These are phyloP conservation scores for Lepus americanus DNA, from an alignment of 2,113 vertebrate genomes.

Conservation along the genomic window DNA sequence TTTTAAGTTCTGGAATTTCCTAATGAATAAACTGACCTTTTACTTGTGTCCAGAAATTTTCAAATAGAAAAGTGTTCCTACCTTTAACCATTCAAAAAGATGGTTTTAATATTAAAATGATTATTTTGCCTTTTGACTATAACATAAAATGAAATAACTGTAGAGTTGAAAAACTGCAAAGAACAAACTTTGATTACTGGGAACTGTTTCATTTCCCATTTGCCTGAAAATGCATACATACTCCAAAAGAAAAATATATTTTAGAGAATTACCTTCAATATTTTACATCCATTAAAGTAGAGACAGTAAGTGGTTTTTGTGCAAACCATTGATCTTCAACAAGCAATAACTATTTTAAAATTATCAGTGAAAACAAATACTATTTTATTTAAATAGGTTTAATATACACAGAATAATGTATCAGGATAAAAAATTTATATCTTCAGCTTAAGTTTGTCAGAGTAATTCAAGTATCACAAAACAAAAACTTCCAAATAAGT, in stretches of 20 bases:
- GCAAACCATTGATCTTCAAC: not conserved
- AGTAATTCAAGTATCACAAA: not conserved
- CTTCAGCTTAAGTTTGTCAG: not conserved
- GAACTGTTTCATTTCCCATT: not conserved
- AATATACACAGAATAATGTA: not conserved
- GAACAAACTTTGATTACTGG: not conserved
- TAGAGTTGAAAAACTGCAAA: not conserved
- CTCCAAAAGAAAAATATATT: not conserved
- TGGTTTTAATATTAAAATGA: not conserved
- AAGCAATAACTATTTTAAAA: not conserved
- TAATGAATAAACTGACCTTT: not conserved
- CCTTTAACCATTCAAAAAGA: constrained; percentile 54
- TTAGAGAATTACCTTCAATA: constrained; percentile 26
- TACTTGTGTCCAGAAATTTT: constrained; percentile 17
- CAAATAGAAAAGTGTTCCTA: not conserved
- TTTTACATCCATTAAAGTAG: not conserved
- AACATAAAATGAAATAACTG: constrained; percentile 28
- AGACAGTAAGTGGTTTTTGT: not conserved
- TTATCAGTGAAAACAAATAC: not conserved
- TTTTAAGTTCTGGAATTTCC: not conserved
- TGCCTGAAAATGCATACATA: not conserved
- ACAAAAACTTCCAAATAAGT: constrained; percentile 18
- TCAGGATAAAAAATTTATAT: not conserved
- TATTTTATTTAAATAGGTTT: constrained; percentile 24
- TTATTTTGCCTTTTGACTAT: not conserved